Conservation (phyloP, 2,888 invertebrate genomes). For the Ecliptopera silaceata region DNA sequence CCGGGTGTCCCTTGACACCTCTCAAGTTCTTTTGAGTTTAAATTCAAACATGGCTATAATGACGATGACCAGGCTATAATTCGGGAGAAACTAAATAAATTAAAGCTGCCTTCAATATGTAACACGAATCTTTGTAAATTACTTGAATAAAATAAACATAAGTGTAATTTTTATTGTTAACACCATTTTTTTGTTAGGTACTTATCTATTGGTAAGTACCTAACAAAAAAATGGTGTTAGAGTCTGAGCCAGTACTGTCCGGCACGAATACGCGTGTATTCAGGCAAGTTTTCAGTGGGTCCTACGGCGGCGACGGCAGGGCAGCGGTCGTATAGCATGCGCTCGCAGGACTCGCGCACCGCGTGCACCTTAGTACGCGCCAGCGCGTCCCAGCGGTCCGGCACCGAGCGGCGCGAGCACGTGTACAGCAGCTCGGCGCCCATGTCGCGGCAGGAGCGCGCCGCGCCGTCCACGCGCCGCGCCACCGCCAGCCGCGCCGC, state of each 20-base stretch:
- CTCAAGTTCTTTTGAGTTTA: too few relatives aligned
- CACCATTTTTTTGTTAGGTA: too few relatives aligned
- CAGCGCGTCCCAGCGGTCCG: conserved; percentile 20
- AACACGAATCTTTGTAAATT: too few relatives aligned
- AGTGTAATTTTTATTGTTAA: too few relatives aligned
- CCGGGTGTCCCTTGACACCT: too few relatives aligned
- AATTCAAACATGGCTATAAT: too few relatives aligned
- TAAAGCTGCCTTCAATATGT: too few relatives aligned
- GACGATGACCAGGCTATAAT: too few relatives aligned
- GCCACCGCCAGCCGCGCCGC: conserved; percentile 55
- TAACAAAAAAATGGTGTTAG: not conserved
- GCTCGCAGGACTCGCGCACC: conserved; percentile 42
- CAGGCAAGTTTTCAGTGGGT: conserved; percentile 66
- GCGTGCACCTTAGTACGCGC: conserved; percentile 18
- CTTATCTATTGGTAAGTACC: too few relatives aligned
- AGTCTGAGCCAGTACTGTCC: conserved; percentile 63
- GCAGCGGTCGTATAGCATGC: conserved; percentile 67
- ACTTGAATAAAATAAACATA: too few relatives aligned
- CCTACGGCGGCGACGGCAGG: conserved; percentile 71
- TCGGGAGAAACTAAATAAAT: too few relatives aligned
- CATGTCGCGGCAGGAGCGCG: conserved; percentile 60
- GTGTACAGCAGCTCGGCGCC: conserved; percentile 59
- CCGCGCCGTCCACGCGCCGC: conserved; percentile 46
- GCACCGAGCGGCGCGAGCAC: conserved; percentile 5
- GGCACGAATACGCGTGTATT: conserved; percentile 61